Evolutionary conservation across 2,888 invertebrate genomes (phyloP), one percentile per base, ranked within the genome.

Genomic region (Oscheius onirici): DNA sequence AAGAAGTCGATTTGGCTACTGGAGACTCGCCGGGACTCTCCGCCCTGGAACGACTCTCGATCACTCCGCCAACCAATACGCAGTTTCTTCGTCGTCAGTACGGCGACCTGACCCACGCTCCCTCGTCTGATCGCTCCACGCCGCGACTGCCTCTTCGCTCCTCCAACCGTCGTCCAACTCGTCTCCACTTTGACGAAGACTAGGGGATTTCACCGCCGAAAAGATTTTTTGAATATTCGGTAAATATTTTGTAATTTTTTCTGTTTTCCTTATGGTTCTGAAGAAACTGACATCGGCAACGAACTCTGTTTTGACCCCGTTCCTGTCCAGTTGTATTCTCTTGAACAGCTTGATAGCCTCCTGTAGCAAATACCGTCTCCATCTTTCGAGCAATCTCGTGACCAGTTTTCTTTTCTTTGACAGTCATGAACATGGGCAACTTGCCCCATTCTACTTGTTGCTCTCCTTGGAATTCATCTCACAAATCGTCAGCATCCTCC

Each of bases 1-100:
- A n/a, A 24, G 26, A 28, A 28, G 28, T n/a, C 55, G 28, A 55
- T 26, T 26, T 55, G 26, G 58, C 58, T 20, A 58, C 40, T 20
- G 58, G 58, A 8, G 58, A 58, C 24, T 41, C 22, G 43, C 40
- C 34, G 10, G 10, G n/a, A 17, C n/a, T 58, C 41, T n/a, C n/a
- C n/a, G 11, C 1, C 17, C 22, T 20, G 24, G 22, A 20, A 20
- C 1, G 17, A 51, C 22, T 20, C 51, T 11, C 51, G 22, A 10
- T 17, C 58, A 58, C 58, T 41, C 58, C 58, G n/a, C 43, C 58
- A 17, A 8, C 58, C 1, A 58, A 58, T 41, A 41, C n/a, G 2
- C 6, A 40, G 2, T 41, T 58, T 20, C 34, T 58, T 22, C 41
- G 17, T 24, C 40, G 43, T 13, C 58, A 41, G 17, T 58, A 58